Percentiles rank a stretch among this genome's conserved stretches.
Evolutionary conservation across 1,140 invertebrate genomes (phyloP).

Genomic region (Euwallacea fornicatus): DNA sequence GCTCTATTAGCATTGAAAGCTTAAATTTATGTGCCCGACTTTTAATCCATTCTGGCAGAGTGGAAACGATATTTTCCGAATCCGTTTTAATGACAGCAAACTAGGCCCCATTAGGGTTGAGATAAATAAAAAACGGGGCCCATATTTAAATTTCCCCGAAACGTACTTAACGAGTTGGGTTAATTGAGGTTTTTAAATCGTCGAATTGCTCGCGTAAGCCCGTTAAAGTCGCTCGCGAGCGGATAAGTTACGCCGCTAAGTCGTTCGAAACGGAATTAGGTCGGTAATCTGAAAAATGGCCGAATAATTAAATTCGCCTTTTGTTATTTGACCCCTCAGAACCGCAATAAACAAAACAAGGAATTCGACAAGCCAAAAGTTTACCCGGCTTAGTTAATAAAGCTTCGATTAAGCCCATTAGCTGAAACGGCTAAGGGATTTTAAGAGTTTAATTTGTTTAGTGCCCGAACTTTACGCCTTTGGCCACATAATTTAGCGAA

Average conservation of each 20-base stretch:
- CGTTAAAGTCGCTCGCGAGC: no score
- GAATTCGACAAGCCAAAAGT: neutral
- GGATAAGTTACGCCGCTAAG: no score
- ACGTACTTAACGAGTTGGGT: no score
- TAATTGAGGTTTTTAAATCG: no score
- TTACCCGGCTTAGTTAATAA: conserved; percentile 10
- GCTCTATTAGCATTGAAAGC: conserved; percentile 1
- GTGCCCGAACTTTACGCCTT: conserved; percentile 21
- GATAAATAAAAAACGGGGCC: neutral
- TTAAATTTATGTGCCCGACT: neutral
- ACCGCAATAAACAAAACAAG: no score
- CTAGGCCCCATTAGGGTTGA: neutral
- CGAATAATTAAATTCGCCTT: no score
- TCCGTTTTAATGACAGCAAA: conserved; percentile 5
- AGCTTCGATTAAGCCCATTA: conserved; percentile 15
- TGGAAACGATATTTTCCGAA: conserved; percentile 1
- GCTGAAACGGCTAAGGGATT: conserved; percentile 15
- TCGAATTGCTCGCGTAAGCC: no score
- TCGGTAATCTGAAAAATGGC: no score
- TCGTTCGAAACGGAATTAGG: no score
- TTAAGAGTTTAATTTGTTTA: conserved; percentile 29
- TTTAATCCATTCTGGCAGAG: conserved; percentile 4
- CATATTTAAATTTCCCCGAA: neutral
- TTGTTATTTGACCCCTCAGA: no score
- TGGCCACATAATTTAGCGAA: conserved; percentile 26